Conservation (phyloP, 2,797 vertebrate genomes). For the Stomatorhinus walkeri region DNA sequence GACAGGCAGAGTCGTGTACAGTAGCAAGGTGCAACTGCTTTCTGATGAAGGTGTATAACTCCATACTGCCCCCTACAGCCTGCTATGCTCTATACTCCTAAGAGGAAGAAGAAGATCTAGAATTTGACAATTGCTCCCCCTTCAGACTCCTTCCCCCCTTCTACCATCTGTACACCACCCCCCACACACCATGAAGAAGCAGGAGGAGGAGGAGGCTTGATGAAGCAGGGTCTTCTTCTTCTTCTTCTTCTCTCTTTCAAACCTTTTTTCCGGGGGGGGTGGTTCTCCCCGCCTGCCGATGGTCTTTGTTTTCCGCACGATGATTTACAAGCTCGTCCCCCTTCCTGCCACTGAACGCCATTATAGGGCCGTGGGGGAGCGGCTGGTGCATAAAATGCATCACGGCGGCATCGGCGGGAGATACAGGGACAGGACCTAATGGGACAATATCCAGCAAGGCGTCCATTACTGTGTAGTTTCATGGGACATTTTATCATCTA, state of each 20-base stretch:
- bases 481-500: neutral
- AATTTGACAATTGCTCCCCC: neutral
- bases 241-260: neutral
- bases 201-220: neutral
- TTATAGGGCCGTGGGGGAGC: neutral
- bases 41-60: neutral
- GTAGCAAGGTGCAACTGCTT: neutral
- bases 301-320: conserved; percentile 14
- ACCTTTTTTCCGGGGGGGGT: neutral
- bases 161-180: neutral
- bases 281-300: neutral
- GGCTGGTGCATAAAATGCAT: conserved; percentile 8
- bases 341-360: neutral
- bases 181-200: neutral
- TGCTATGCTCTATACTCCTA: neutral
- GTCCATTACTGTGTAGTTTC: conserved; percentile 9
- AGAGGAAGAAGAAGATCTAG: neutral
- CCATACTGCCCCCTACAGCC: neutral
- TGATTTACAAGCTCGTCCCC: conserved; percentile 21
- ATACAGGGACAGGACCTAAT: neutral
- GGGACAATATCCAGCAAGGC: neutral
- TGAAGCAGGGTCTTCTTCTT: neutral
- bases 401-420: neutral
- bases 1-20: neutral
- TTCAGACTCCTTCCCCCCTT: neutral